Conservation (phyloP, 1,140 invertebrate species). For the Chrysopa pallens region DNA sequence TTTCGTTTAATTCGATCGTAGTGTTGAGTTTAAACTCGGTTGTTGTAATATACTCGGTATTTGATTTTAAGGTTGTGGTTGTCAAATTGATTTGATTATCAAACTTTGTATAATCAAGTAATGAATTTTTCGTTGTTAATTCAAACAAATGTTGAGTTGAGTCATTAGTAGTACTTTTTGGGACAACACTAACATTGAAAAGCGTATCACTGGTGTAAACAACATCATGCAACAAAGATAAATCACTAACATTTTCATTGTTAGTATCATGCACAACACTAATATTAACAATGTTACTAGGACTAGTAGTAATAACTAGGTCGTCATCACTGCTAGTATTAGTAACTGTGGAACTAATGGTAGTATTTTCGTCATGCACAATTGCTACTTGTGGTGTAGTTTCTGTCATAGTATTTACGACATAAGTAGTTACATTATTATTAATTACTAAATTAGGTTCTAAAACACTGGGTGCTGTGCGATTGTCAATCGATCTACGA, state of each 20-base stretch:
- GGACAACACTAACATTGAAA: not conserved
- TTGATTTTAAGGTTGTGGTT: too few relatives aligned
- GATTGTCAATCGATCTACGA: not conserved
- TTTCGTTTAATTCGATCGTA: too few relatives aligned
- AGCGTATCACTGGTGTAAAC: not conserved
- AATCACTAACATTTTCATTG: not conserved
- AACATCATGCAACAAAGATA: not conserved
- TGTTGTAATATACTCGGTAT: too few relatives aligned
- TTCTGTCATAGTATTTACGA: not conserved
- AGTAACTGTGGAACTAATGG: too few relatives aligned
- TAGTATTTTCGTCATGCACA: not conserved
- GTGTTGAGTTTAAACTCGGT: too few relatives aligned
- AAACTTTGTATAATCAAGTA: too few relatives aligned
- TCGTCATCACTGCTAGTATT: too few relatives aligned
- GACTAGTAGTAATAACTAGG: not conserved
- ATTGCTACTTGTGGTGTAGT: not conserved
- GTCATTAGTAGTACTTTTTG: not conserved
- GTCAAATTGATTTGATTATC: too few relatives aligned
- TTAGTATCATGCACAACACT: not conserved
- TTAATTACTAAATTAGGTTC: too few relatives aligned
- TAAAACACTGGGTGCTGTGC: not conserved
- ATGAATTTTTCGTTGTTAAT: too few relatives aligned
- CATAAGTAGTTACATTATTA: too few relatives aligned
- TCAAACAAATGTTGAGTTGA: too few relatives aligned
- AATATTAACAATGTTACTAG: conserved; percentile 1